phyloP scores from a whole-genome alignment of 1,140 invertebrate genomes.

The Neodiprion fabricii region DNA sequence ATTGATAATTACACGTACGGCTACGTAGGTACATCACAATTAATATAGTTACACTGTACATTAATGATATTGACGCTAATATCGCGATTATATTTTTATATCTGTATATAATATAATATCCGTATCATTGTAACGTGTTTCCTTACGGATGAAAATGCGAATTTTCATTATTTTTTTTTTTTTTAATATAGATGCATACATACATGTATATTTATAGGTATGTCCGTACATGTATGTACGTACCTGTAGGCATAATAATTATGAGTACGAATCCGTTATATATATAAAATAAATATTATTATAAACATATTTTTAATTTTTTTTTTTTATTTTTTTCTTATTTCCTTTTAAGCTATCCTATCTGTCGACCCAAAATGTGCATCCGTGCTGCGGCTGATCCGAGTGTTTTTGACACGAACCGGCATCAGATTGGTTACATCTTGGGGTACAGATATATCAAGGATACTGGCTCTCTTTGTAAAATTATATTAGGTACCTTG shows the following conservation, averaged over 20 bases:
- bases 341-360: slow-evolving; percentile 46
- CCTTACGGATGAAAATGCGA: not conserved
- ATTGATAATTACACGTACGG: slow-evolving; percentile 7
- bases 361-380: slow-evolving; percentile 25
- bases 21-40: slow-evolving; percentile 61
- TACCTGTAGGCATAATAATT: no score
- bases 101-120: not conserved
- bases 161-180: slow-evolving; percentile 14
- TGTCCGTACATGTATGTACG: slow-evolving; percentile 37
- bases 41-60: slow-evolving; percentile 64
- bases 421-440: not conserved
- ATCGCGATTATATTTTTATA: slow-evolving; percentile 17
- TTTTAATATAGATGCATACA: slow-evolving; percentile 40
- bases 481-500: slow-evolving; percentile 58
- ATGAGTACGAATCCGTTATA: slow-evolving; percentile 44
- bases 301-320: slow-evolving; percentile 45
- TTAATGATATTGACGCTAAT: slow-evolving; percentile 53
- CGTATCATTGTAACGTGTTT: slow-evolving; percentile 17
- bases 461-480: slow-evolving; percentile 58
- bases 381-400: not conserved
- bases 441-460: slow-evolving; percentile 31
- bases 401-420: no score
- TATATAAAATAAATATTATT: slow-evolving; percentile 62
- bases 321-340: no score
- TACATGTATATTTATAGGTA: slow-evolving; percentile 21